Evolutionary conservation across 2,797 vertebrate species (phyloP).

Genomic region (Vespertilio murinus): DNA sequence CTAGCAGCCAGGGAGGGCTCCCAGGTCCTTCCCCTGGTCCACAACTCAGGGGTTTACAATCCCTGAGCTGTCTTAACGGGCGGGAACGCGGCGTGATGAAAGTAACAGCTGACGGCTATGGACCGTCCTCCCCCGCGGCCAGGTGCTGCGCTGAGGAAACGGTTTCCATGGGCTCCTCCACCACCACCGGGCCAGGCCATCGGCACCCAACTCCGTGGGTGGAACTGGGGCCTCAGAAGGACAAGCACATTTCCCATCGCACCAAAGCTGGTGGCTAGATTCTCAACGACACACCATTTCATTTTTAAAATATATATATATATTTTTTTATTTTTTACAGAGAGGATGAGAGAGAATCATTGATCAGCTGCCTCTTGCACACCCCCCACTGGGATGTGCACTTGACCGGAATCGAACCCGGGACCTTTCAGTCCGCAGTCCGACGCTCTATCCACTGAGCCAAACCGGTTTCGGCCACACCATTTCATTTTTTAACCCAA

Average conservation of each 20-base stretch:
- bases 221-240: background rate
- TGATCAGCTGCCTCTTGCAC: too few species aligned
- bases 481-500: background rate
- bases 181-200: background rate
- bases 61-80: constrained; percentile 53
- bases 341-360: too few species aligned
- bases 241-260: background rate
- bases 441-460: too few species aligned
- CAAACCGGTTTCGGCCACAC: too few species aligned
- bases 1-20: constrained; percentile 39
- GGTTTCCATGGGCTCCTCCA: background rate
- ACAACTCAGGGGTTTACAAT: constrained; percentile 50
- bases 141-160: background rate
- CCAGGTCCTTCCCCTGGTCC: constrained; percentile 52
- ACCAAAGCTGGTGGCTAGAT: background rate
- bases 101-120: constrained; percentile 48
- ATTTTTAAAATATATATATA: too few species aligned
- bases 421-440: too few species aligned
- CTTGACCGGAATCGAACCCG: too few species aligned
- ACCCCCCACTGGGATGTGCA: too few species aligned
- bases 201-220: background rate
- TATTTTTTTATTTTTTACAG: too few species aligned
- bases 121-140: background rate
- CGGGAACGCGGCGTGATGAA: constrained; percentile 52
- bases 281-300: background rate